Conservation (phyloP, 2,888 invertebrate genomes). For the Agrochola macilenta region DNA sequence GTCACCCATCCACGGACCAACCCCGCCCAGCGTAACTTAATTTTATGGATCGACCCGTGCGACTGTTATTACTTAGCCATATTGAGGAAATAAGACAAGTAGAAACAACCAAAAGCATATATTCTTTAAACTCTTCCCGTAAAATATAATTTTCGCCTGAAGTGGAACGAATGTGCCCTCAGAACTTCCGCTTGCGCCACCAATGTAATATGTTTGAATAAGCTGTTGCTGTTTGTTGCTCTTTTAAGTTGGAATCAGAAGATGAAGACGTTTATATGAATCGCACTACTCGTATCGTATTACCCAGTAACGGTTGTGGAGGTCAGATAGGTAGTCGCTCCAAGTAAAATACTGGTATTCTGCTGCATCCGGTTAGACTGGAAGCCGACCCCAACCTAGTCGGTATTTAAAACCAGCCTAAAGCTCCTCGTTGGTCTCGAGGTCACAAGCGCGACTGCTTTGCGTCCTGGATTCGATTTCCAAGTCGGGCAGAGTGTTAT, state of each 20-base stretch:
- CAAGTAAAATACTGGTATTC: no score
- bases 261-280: not conserved
- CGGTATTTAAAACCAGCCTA: not conserved
- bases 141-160: not conserved
- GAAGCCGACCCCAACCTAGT: no score
- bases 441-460: not conserved
- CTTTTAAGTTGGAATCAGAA: not conserved
- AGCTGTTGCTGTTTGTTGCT: not conserved
- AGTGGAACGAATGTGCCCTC: not conserved
- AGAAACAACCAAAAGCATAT: not conserved
- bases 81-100: not conserved
- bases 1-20: no score
- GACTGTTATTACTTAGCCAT: no score
- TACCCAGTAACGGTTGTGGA: no score
- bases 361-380: no score
- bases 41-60: no score
- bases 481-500: not conserved
- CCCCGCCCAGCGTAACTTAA: no score
- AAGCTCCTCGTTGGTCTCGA: not conserved
- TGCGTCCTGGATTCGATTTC: not conserved
- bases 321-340: no score
- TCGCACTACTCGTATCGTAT: not conserved
- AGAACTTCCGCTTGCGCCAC: not conserved
- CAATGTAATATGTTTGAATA: not conserved
- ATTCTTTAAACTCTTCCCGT: not conserved